Percentiles rank a stretch among this genome's conserved stretches.
These are phyloP conservation scores for Anableps anableps DNA, from an alignment of 2,797 vertebrate species.

Conservation along the genomic window DNA sequence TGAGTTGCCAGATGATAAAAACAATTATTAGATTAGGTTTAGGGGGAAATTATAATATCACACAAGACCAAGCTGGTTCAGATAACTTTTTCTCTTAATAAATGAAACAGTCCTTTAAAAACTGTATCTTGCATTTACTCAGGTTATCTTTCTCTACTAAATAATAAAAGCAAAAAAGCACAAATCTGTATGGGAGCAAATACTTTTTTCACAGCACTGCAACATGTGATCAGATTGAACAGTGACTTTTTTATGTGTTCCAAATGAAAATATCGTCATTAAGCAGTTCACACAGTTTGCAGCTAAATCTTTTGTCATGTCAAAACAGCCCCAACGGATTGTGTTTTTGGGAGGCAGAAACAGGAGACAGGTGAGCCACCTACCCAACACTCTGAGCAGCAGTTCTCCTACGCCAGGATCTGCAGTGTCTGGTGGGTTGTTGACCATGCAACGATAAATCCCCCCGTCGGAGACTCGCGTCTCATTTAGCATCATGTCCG, in stretches of 20 bases:
- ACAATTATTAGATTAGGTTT: background rate
- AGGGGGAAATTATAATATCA: background rate
- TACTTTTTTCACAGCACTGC: background rate
- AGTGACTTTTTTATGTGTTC: background rate
- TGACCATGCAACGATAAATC: constrained; percentile 85
- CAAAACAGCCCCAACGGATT: no score
- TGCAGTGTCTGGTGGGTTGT: constrained; percentile 83
- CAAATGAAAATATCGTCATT: background rate
- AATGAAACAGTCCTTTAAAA: background rate
- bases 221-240: background rate
- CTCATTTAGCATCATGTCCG: constrained; percentile 83
- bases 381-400: constrained; percentile 81
- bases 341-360: no score
- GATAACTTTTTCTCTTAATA: background rate
- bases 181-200: background rate
- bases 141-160: no score
- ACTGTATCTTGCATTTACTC: background rate
- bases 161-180: background rate
- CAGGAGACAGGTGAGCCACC: constrained; percentile 4
- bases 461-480: constrained; percentile 82
- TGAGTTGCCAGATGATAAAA: no score
- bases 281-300: background rate
- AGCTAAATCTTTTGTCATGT: background rate
- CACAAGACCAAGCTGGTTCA: background rate
- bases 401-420: constrained; percentile 82